Base-by-base conservation (phyloP, 2,888 invertebrate genomes). In the Chalcosyrphus nemorum region DNA sequence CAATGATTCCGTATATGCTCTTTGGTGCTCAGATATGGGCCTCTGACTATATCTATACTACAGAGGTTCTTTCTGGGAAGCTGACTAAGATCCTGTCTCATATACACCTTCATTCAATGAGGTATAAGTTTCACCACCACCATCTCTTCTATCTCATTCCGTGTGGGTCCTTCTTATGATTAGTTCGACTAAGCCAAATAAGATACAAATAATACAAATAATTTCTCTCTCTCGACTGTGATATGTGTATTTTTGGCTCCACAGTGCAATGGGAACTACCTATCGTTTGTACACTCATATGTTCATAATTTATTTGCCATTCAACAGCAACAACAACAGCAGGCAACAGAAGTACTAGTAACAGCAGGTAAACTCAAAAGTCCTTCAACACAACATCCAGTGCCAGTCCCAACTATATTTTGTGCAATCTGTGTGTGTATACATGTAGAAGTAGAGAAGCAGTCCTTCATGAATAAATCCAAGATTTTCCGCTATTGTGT, bases 401-500 rank as follows among this genome's bases (percentile, higher is more conserved):
- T 50, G 63, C 41, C 41, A 54, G 24, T 24, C n/a, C n/a, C 3
- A 24, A 24, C 54, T 65, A 66, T 47, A 56, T 57, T 38, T 56
- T 35, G 27, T 56, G 15, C 24, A 65, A 19, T 17, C 45, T 41
- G 4, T 35, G 7, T 38, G 29, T 4, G 11, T 19, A 7, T 52
- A 43, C n/a, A 24, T 24, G 43, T 54, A 43, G 61, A 63, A 70
- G 74, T 80, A 78, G 72, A 78, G 72, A 65, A 74, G 57, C 57
- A 54, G 84, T 84, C 80, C 84, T 84, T 84, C 74, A 84, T 84
- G 84, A 84, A 84, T 84, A 84, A 84, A 84, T 80, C 84, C 74
- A 80, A 84, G 84, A 84, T 70, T 84, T 84, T 80, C 63, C 54
- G 70, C 80, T 65, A 80, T 84, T 84, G 84, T 84, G 65, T 80